A percentile compares a stretch with the other conserved stretches of the same genome.
Conservation (phyloP, 2,888 invertebrate genomes). For the Parnassius orleans region DNA sequence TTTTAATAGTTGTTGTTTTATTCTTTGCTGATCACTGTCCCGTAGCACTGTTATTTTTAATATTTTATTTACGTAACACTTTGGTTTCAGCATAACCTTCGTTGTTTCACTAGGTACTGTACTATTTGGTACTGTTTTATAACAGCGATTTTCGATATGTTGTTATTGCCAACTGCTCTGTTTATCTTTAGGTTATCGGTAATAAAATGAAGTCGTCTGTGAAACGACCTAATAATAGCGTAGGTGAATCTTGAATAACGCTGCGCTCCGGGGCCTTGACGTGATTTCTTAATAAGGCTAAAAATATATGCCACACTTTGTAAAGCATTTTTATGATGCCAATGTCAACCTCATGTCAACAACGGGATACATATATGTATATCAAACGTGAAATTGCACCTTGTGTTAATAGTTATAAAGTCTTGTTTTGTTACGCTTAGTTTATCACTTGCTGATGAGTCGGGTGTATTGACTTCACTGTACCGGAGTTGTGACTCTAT, state of each 20-base stretch:
- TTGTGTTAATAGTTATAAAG: slow-evolving; percentile 1
- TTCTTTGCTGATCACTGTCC: slow-evolving; percentile 32
- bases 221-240: slow-evolving; percentile 43
- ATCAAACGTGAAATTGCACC: slow-evolving; percentile 22
- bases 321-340: slow-evolving; percentile 41
- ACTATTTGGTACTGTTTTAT: slow-evolving; percentile 32
- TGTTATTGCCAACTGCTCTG: slow-evolving; percentile 28
- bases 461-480: slow-evolving; percentile 9
- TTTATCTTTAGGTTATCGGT: slow-evolving; percentile 64
- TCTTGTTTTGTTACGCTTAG: not conserved
- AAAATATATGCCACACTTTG: slow-evolving; percentile 42
- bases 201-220: slow-evolving; percentile 28
- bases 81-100: slow-evolving; percentile 47
- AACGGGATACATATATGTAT: not conserved
- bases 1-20: slow-evolving; percentile 36
- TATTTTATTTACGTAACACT: slow-evolving; percentile 33
- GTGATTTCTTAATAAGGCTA: slow-evolving; percentile 55
- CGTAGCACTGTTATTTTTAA: slow-evolving; percentile 32
- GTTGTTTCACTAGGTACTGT: slow-evolving; percentile 35
- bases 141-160: slow-evolving; percentile 1
- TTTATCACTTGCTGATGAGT: not conserved
- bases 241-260: slow-evolving; percentile 40
- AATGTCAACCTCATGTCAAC: slow-evolving; percentile 17
- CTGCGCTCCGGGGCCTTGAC: slow-evolving; percentile 47
- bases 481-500: slow-evolving; percentile 32